Evolutionary conservation across 2,113 vertebrate genomes (phyloP), one percentile per base, ranked within the genome.

Genomic region (Megaleporinus macrocephalus): DNA sequence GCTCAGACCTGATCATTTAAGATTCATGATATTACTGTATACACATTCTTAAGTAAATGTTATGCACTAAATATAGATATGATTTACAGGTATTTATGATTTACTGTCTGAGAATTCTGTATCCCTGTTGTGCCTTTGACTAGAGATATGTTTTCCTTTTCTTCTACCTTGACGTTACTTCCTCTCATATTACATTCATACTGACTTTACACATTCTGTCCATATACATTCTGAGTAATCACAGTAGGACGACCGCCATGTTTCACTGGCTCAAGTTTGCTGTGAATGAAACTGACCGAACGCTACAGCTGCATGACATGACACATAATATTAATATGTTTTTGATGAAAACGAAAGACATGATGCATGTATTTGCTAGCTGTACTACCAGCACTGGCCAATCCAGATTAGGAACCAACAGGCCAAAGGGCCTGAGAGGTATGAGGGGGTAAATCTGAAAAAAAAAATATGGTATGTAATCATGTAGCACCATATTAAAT

Each of bases 401-500:
- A 47, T 22, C 12, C 15, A 30, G 18, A 9, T 30, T 53, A 15
- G 41, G 1, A 27, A 51, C 14, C 24, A 29, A 4, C 11, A 69
- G 44, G 65, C 5, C 51, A 66, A 55, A 59, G 59, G 76, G 76
- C 78, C 49, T 69, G 53, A 69, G 68, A 76, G n/a, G 53, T 74
- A 33, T 69, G 10, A 74, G 47, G 79, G 27, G 51, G 62, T 74
- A 69, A 73, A n/a, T n/a, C n/a, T n/a, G n/a, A n/a, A n/a, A n/a
- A n/a, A n/a, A n/a, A n/a, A n/a, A 83, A 53, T 59, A 59, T 51
- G 20, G 44, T 59, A 22, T 82, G 30, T 86, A 77, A 80, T 80
- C 24, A 73, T 84, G 87, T 93, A 94, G 93, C 94, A 94, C 93
- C 94, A 90, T 90, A 86, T 91, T 85, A 87, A 88, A 90, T 83